phyloP scores from a whole-genome alignment of 2,797 vertebrate species.

The Hipposideros larvatus region DNA sequence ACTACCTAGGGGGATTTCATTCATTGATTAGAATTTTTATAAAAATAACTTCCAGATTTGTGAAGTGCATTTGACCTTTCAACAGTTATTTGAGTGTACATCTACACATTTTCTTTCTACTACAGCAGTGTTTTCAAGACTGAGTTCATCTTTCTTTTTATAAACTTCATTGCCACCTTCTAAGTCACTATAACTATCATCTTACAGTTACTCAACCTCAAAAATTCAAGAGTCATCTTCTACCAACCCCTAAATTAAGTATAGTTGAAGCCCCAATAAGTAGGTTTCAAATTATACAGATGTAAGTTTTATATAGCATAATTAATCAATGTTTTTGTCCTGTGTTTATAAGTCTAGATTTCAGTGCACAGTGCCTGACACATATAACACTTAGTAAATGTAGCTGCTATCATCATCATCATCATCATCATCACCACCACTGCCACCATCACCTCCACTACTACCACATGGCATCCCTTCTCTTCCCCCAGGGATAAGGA shows the following conservation, averaged over 20 bases:
- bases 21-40: constrained; percentile 55
- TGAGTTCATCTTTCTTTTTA: constrained; percentile 28
- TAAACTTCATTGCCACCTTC: constrained; percentile 49
- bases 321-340: neutral
- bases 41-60: constrained; percentile 52
- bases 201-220: constrained; percentile 8
- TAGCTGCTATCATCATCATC: neutral
- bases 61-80: constrained; percentile 3
- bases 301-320: neutral
- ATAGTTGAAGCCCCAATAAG: neutral
- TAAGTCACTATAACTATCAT: constrained; percentile 35
- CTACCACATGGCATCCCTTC: neutral
- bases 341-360: constrained; percentile 29
- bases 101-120: constrained; percentile 48
- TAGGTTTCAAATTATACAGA: constrained; percentile 34
- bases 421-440: neutral
- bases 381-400: constrained; percentile 1
- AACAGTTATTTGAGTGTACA: neutral
- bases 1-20: neutral
- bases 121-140: constrained; percentile 35
- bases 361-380: neutral
- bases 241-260: constrained; percentile 45
- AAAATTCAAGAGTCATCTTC: constrained; percentile 51
- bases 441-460: neutral
- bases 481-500: neutral